Conservation (phyloP, 1,140 invertebrate species). For the Bombus affinis region DNA sequence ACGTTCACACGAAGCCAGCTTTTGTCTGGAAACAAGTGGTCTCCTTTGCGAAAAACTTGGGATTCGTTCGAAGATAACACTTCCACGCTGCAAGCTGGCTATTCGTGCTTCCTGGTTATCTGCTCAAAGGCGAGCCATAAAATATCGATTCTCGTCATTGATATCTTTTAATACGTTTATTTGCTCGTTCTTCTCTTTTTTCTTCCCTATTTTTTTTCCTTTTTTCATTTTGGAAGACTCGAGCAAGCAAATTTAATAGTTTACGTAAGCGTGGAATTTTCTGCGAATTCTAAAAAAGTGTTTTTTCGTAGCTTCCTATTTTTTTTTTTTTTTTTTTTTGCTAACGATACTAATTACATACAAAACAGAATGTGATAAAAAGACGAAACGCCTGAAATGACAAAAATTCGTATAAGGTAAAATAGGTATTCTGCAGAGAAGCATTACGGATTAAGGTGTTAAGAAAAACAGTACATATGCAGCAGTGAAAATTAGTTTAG, state of each 20-base stretch:
- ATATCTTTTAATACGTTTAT: too few relatives aligned
- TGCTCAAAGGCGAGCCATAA: too few relatives aligned
- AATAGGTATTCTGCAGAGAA: background rate
- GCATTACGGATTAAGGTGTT: background rate
- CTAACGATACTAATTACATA: background rate
- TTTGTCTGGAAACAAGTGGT: background rate
- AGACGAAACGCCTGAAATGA: background rate
- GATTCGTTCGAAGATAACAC: background rate
- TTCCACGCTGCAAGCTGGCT: background rate
- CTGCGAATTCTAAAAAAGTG: too few relatives aligned
- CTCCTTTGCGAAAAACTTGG: background rate
- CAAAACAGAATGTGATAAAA: background rate
- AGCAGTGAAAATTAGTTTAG: background rate
- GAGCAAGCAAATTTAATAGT: background rate
- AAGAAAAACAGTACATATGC: background rate
- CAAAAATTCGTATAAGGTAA: background rate
- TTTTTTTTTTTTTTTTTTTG: too few relatives aligned
- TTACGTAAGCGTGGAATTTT: background rate
- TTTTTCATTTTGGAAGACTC: background rate
- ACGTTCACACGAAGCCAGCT: conserved; percentile 23
- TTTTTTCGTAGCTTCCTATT: background rate
- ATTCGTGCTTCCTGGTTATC: too few relatives aligned
- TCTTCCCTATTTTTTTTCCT: fast-evolving
- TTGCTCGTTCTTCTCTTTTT: too few relatives aligned
- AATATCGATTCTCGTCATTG: background rate